These are phyloP conservation scores for Omphaloscelis lunosa DNA, from an alignment of 2,888 invertebrate genomes.

Conservation along the genomic window DNA sequence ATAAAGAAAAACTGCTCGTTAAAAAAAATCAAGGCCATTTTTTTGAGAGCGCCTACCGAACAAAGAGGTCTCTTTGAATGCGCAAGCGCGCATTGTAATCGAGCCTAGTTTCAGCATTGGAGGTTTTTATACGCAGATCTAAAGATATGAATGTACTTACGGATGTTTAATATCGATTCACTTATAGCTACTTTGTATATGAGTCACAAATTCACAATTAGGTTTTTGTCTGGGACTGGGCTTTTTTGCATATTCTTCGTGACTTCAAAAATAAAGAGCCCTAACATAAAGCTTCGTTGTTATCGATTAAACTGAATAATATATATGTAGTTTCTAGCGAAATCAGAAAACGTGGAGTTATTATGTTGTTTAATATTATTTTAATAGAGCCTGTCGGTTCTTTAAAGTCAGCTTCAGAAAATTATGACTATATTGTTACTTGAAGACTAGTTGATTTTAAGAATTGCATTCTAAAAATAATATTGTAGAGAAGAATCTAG, in stretches of 20 bases:
- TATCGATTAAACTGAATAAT: neutral
- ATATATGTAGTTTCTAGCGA: conserved; percentile 1
- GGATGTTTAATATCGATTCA: conserved; percentile 34
- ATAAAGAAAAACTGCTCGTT: conserved; percentile 58
- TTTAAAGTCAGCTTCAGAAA: conserved; percentile 30
- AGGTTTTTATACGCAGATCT: conserved; percentile 49
- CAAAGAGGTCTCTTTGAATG: conserved; percentile 61
- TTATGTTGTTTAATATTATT: conserved; percentile 46
- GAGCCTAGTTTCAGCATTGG: conserved; percentile 34
- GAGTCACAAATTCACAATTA: conserved; percentile 36
- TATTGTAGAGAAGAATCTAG: neutral
- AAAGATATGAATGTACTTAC: conserved; percentile 41
- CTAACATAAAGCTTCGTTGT: neutral
- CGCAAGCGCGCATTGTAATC: conserved; percentile 56
- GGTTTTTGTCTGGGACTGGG: neutral
- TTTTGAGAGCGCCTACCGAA: conserved; percentile 62
- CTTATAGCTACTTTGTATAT: conserved; percentile 26
- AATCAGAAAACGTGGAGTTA: conserved; percentile 20
- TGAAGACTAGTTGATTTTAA: conserved; percentile 21
- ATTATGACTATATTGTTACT: conserved; percentile 21
- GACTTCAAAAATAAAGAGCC: conserved; percentile 29
- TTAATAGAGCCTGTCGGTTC: conserved; percentile 29
- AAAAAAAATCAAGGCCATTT: conserved; percentile 67
- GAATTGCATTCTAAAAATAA: neutral
- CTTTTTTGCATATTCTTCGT: conserved; percentile 29